phyloP scores from a whole-genome alignment of 2,888 invertebrate genomes.

The Drosophila neoperkinsi region DNA sequence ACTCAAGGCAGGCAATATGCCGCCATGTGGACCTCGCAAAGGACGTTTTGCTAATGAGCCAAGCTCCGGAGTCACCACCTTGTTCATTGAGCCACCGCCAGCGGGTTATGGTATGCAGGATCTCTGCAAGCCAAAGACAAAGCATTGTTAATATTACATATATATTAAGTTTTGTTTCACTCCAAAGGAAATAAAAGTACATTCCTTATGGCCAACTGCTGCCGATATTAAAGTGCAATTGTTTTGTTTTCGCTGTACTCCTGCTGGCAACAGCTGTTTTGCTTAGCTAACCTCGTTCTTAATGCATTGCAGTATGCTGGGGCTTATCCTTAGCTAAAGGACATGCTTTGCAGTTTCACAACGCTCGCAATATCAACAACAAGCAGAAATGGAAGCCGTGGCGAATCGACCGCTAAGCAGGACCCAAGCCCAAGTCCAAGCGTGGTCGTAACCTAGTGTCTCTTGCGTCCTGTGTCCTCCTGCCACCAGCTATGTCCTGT shows the following conservation, averaged over 20 bases:
- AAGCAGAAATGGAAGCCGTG: constrained; percentile 56
- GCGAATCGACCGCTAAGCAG: constrained; percentile 57
- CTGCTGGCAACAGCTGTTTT: constrained; percentile 65
- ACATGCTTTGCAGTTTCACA: constrained; percentile 70
- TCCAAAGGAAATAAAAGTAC: constrained; percentile 57
- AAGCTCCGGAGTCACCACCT: constrained; percentile 24
- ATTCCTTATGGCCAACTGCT: constrained; percentile 19
- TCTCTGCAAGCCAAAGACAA: constrained; percentile 16
- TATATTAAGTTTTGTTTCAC: constrained; percentile 17
- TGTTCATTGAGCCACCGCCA: constrained; percentile 41
- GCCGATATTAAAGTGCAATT: constrained; percentile 19
- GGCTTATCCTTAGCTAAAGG: constrained; percentile 60
- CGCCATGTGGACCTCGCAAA: constrained; percentile 43
- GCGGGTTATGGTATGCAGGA: constrained; percentile 57
- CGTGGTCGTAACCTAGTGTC: constrained; percentile 8
- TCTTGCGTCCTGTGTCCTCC: background rate
- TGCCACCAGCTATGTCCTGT: constrained; percentile 57
- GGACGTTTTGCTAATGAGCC: constrained; percentile 56
- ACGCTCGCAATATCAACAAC: constrained; percentile 61
- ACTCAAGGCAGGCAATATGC: constrained; percentile 24
- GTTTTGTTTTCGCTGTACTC: constrained; percentile 10
- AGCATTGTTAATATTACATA: constrained; percentile 11
- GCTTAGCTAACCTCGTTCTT: constrained; percentile 52
- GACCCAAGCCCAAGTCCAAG: constrained; percentile 32
- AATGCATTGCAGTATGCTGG: constrained; percentile 33